These are phyloP conservation scores for Akabosia matsudoensis DNA, from an alignment of 1,140 invertebrate species.

Conservation along the genomic window DNA sequence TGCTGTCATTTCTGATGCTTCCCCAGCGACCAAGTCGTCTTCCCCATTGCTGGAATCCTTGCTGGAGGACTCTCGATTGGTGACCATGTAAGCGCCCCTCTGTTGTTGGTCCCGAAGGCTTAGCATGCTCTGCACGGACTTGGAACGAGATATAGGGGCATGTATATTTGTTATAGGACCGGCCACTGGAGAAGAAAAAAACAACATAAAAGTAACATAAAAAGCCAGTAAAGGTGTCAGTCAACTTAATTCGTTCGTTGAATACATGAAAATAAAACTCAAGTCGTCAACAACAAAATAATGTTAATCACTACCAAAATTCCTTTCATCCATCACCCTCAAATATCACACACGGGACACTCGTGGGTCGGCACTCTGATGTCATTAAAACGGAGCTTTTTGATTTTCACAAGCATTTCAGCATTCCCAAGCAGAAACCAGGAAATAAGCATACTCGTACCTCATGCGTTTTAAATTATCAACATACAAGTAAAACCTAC, in stretches of 20 bases:
- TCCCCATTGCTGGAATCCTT: slow-evolving; percentile 38
- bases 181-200: slow-evolving; percentile 4
- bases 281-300: no score
- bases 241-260: no score
- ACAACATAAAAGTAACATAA: background rate
- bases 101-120: slow-evolving; percentile 25
- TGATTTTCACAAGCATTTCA: slow-evolving; percentile 34
- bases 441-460: background rate
- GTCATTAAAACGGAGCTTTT: background rate
- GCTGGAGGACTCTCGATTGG: slow-evolving; percentile 38
- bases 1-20: slow-evolving; percentile 33
- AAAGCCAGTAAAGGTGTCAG: no score
- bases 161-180: slow-evolving; percentile 25
- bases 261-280: slow-evolving; percentile 1
- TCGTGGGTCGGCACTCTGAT: no score
- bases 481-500: no score
- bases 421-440: background rate
- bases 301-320: background rate
- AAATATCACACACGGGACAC: no score
- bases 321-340: no score
- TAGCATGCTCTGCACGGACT: slow-evolving; percentile 44
- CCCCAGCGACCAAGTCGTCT: slow-evolving; percentile 29
- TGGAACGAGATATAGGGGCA: slow-evolving; percentile 43
- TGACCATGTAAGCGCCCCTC: slow-evolving; percentile 1
- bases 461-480: background rate